phyloP scores from a whole-genome alignment of 2,113 vertebrate species.

The Rhinolophus ferrumequinum region DNA sequence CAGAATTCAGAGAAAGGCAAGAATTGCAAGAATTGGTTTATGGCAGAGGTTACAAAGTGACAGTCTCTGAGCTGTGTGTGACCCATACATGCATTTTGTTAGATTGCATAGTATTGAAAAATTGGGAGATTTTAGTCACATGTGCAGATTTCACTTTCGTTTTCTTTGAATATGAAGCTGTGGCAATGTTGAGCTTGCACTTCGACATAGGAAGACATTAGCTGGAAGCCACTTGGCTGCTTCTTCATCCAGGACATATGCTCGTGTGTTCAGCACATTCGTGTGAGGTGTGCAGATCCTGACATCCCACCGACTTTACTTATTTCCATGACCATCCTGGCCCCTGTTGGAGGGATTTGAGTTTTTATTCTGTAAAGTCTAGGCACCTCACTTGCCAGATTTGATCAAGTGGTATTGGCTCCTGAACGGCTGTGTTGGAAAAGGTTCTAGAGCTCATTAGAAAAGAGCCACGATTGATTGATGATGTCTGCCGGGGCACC shows the following conservation, averaged over 20 bases:
- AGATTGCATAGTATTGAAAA: neutral
- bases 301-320: neutral
- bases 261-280: neutral
- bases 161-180: neutral
- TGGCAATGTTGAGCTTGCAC: neutral
- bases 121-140: neutral
- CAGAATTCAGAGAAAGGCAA: conserved; percentile 42
- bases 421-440: neutral
- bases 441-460: neutral
- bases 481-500: neutral
- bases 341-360: neutral
- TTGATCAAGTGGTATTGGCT: neutral
- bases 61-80: neutral
- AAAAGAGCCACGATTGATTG: neutral
- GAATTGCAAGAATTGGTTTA: neutral
- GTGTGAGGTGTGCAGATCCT: neutral
- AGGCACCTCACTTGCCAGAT: neutral
- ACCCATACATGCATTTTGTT: neutral
- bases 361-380: neutral
- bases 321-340: neutral
- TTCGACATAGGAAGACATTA: neutral
- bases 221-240: neutral
- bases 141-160: neutral
- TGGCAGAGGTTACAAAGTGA: neutral
- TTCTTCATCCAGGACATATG: neutral